These are phyloP conservation scores for Aphodius granarius DNA, from an alignment of 2,888 invertebrate species.

Conservation along the genomic window DNA sequence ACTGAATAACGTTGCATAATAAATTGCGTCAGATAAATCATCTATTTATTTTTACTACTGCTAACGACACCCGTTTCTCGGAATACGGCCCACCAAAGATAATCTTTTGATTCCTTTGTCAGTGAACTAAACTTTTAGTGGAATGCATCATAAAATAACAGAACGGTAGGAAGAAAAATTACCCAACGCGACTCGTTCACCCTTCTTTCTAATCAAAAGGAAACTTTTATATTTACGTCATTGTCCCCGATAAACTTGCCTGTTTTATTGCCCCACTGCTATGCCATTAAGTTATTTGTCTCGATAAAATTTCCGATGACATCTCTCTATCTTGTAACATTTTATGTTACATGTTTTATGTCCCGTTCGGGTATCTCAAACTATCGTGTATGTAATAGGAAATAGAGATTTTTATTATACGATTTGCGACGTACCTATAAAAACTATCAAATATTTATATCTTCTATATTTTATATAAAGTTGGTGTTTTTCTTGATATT, in stretches of 20 bases:
- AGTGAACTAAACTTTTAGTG: neutral
- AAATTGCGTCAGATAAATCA: neutral
- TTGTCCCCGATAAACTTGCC: neutral
- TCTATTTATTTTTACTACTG: neutral
- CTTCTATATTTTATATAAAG: too few relatives aligned
- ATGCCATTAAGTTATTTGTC: slow-evolving; percentile 2
- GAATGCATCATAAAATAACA: neutral
- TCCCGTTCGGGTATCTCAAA: neutral
- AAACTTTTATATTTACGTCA: slow-evolving; percentile 6
- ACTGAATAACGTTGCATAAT: neutral
- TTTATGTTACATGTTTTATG: neutral
- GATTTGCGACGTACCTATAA: neutral
- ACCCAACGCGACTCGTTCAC: neutral
- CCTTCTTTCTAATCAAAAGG: neutral
- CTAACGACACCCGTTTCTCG: neutral
- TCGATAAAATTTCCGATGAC: neutral
- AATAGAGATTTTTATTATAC: neutral
- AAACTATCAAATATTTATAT: neutral
- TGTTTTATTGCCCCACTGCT: neutral
- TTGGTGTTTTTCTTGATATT: too few relatives aligned
- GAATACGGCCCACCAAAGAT: neutral
- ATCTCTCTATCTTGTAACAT: neutral
- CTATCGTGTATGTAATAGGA: neutral
- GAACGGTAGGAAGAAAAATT: neutral
- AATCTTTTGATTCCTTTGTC: neutral